Evolutionary conservation across 2,113 vertebrate genomes (phyloP).

Genomic region (Bombycilla garrulus): DNA sequence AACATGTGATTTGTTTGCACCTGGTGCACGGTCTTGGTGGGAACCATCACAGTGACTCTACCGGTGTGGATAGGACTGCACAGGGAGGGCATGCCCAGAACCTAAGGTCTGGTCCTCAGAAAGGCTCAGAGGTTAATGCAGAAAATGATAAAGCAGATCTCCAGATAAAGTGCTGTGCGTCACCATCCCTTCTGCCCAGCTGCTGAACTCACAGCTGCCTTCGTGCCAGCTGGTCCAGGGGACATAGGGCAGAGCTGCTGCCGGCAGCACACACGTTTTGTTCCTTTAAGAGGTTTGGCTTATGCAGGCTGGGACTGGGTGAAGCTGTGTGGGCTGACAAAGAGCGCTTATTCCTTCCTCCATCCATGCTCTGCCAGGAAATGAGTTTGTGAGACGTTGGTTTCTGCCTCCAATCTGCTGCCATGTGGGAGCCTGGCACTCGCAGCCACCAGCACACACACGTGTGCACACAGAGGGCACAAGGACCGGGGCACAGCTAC

Average conservation of each 20-base stretch:
- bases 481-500: background rate
- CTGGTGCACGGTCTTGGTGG: fast-evolving
- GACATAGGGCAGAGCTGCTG: background rate
- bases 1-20: background rate
- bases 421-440: background rate
- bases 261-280: background rate
- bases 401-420: conserved; percentile 44
- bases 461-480: background rate
- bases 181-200: conserved; percentile 31
- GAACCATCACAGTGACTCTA: background rate
- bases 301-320: background rate
- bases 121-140: conserved; percentile 1
- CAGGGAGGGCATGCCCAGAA: background rate
- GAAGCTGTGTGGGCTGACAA: conserved; percentile 29
- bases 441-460: background rate
- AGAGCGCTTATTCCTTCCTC: conserved; percentile 25
- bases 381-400: background rate
- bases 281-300: conserved; percentile 48
- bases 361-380: background rate
- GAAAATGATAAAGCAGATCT: conserved; percentile 22
- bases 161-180: background rate
- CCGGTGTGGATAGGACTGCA: background rate
- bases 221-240: conserved; percentile 12
- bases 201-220: conserved; percentile 37
- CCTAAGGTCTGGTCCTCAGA: background rate